Evolutionary conservation across 53 echinoderm and acorn worm species (phyloP), one percentile per base, ranked within the genome.

Genomic region (Henricia sp.): DNA sequence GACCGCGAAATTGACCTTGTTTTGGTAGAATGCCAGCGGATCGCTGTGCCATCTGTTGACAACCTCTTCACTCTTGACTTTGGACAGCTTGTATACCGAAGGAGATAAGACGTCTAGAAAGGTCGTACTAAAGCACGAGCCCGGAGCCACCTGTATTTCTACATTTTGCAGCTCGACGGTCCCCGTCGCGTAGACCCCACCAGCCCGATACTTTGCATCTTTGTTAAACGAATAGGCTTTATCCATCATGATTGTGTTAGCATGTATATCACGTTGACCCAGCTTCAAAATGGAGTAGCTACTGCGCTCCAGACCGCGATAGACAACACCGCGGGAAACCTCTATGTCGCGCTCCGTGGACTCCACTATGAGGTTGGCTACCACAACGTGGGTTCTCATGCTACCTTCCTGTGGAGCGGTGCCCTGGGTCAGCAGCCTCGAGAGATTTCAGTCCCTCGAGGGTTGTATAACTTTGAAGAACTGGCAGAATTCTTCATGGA

Each of bases 1-100:
- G 30, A 86, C 52, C n/a, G 86, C 86, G 50, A 86, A 86, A 37
- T 86, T 86, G 38, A 86, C 41, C 69, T 84, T 67, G 40, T 70
- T 84, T 84, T 84, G 84, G 70, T 71, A 84, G 53, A 84, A 84
- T 58, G 20, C 48, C 59, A 85, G 72, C 60, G 70, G 85, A 34
- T 40, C 71, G 30, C 67, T 67, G 6, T 34, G 67, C 83, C 83
- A 83, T 39, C 25, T 56, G 56, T 74, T 39, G 4, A 74, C 56
- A 4, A 74, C 74, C 37, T 34, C 57, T 38, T 50, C 74, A 74
- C 56, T 74, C 57, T 50, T 71, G 28, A 50, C 50, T 30, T 52
- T 14, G 14, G 71, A 32, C 51, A 50, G 71, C 50, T 71, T 65
- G 37, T 65, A 65, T 38, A 16, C 13, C 66, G 35, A 36, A 2